Base-by-base conservation (phyloP, 2,113 vertebrate genomes). In the Chionodraco myersi region DNA sequence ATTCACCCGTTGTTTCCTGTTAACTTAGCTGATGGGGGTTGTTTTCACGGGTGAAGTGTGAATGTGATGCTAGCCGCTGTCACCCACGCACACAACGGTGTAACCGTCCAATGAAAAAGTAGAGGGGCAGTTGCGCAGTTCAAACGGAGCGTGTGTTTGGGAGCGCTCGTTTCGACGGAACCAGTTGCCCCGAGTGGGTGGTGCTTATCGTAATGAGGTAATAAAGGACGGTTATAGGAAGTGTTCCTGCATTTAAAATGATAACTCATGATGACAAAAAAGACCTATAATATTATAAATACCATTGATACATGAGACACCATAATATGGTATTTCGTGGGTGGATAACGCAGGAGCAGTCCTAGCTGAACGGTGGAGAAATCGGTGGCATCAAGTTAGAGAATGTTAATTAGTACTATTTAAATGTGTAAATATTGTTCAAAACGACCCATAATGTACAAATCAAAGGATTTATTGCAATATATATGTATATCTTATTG, bases 101-200 rank as follows among this genome's bases (percentile, higher is more conserved):
- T 47, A 3, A 3, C 66, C 2, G 75, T 3, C 92, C 92, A 92
- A 93, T 92, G 4, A 83, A 7, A 72, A 21, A 1, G 1, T 82
- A 45, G 61, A 30, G 15, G 10, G 5, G 30, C 7, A 12, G 47
- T 63, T 75, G 83, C 88, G 85, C 79, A 87, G 72, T 80, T 87
- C 71, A 81, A 79, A 85, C 71, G 4, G 47, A 61, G 16, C 1
- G 13, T 12, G 11, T 4, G 1, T 1, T 41, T 6, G 44, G 67
- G 47, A 3, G 79, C 48, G 80, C 75, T 85, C 6, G 87, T 73
- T 91, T 86, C 21, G 1, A 0, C 0, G 0, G 0, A 47, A 5
- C 0, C 0, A 3, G 1, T 64, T 1, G 15, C 14, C 30, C 41
- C 64, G 54, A 1, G 8, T 2, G n/a, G 53, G 48, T 5, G 64